These are phyloP conservation scores for Monochamus saltuarius DNA, from an alignment of 1,140 invertebrate species.

Conservation along the genomic window DNA sequence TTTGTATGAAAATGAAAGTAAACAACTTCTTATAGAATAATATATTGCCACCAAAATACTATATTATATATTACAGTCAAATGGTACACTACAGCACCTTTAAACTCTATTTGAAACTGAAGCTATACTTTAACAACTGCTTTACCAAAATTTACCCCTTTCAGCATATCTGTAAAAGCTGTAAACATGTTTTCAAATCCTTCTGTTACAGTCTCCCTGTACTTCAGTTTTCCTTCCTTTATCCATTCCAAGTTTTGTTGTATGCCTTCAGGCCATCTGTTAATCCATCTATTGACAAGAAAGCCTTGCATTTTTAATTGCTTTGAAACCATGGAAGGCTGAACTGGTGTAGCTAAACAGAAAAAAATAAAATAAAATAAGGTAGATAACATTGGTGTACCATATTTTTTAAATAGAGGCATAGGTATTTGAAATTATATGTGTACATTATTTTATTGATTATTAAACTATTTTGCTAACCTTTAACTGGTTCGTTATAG, in stretches of 20 bases:
- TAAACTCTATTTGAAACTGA: too few relatives aligned
- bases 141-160: constrained; percentile 66
- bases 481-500: constrained; percentile 25
- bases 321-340: constrained; percentile 37
- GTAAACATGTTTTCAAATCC: constrained; percentile 71
- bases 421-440: constrained; percentile 22
- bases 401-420: neutral
- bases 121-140: constrained; percentile 57
- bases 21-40: neutral
- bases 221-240: constrained; percentile 60
- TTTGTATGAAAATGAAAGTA: too few relatives aligned
- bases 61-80: too few relatives aligned
- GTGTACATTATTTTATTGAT: constrained; percentile 59
- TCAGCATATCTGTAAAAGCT: constrained; percentile 63
- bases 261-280: constrained; percentile 62
- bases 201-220: constrained; percentile 63
- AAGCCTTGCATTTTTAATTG: constrained; percentile 69
- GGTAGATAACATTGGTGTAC: constrained; percentile 45
- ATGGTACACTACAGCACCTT: too few relatives aligned
- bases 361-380: constrained; percentile 17
- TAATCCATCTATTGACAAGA: constrained; percentile 58
- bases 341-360: constrained; percentile 42
- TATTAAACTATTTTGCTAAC: constrained; percentile 50
- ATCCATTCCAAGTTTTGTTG: constrained; percentile 60
- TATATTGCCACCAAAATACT: constrained; percentile 59